Conservation (phyloP, 2,113 vertebrate species). For the Shinisaurus crocodilurus region DNA sequence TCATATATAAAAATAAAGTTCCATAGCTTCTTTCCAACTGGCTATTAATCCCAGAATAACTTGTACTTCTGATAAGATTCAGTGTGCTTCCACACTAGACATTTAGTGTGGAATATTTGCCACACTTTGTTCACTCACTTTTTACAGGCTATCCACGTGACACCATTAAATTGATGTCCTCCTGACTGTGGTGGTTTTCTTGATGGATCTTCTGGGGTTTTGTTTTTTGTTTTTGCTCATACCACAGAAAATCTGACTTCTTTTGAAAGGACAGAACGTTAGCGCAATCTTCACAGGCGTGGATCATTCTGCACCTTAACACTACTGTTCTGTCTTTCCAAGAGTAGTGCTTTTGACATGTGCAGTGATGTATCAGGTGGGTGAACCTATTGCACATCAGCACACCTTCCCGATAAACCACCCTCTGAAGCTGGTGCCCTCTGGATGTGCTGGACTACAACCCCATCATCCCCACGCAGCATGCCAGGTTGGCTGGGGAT, state of each 20-base stretch:
- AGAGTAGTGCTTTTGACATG: background rate
- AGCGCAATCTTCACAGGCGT: background rate
- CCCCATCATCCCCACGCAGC: no score
- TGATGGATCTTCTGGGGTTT: background rate
- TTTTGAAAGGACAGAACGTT: background rate
- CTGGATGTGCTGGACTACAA: no score
- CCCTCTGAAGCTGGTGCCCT: no score
- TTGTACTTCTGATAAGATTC: background rate
- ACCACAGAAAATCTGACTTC: background rate
- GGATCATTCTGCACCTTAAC: background rate
- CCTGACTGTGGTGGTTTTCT: background rate
- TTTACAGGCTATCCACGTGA: no score
- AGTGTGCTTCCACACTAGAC: background rate
- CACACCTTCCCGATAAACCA: no score
- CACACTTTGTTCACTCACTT: no score
- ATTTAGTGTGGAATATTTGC: no score
- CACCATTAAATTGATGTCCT: background rate
- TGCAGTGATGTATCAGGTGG: background rate
- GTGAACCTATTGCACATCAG: background rate
- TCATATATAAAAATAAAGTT: no score
- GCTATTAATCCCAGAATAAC: no score
- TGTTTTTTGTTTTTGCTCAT: background rate
- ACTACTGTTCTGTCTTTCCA: background rate
- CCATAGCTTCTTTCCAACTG: no score
- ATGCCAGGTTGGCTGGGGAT: no score